Percentiles rank a stretch among this genome's conserved stretches.
Evolutionary conservation across 35 echinoderm and acorn worm species (phyloP).

Genomic region (Ophiothrix spiculata): DNA sequence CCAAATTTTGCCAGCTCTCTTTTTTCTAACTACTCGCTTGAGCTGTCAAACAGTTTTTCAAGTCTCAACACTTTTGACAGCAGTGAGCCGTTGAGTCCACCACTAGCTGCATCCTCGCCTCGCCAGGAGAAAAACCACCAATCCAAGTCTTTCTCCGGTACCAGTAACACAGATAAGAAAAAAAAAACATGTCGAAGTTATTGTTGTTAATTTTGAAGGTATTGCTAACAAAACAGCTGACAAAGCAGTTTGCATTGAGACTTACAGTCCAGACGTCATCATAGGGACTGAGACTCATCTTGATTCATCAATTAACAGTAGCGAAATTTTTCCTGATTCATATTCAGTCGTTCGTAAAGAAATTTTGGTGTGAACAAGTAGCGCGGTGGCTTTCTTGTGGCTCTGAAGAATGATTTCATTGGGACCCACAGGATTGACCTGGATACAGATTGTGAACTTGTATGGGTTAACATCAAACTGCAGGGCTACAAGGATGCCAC

Average conservation of each 20-base stretch:
- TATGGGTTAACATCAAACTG: no score
- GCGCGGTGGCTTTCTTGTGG: constrained; percentile 6
- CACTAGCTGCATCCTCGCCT: not conserved
- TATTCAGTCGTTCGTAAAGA: constrained; percentile 11
- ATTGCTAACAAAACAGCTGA: not conserved
- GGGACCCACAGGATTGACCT: constrained; percentile 18
- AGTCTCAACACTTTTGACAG: not conserved
- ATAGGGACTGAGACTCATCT: not conserved
- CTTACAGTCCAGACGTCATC: not conserved
- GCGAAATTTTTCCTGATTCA: not conserved
- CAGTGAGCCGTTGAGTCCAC: not conserved
- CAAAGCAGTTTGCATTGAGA: not conserved
- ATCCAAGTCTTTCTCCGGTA: no score
- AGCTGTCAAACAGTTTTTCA: not conserved
- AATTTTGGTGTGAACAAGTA: not conserved
- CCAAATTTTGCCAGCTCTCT: constrained; percentile 6
- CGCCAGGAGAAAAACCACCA: no score
- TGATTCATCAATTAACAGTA: not conserved
- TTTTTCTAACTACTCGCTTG: not conserved
- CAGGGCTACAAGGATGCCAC: no score
- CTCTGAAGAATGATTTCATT: not conserved
- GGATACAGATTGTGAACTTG: not conserved
- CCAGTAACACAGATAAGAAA: not conserved
- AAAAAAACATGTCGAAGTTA: not conserved
- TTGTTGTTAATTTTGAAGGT: not conserved